Base-by-base conservation (phyloP, 2,888 invertebrate genomes). In the Xestia xanthographa region DNA sequence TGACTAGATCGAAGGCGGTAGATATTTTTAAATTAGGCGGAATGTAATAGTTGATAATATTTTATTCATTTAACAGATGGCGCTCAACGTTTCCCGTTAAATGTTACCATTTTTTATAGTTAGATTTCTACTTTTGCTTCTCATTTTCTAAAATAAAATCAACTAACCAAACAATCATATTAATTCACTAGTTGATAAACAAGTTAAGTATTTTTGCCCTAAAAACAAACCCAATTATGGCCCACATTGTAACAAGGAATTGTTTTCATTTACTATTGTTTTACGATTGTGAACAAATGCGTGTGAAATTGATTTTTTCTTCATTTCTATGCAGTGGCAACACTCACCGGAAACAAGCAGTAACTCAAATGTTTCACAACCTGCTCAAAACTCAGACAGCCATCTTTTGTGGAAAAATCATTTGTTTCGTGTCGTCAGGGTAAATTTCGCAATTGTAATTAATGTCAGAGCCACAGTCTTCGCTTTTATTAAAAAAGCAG, bases 391-490 rank as follows among this genome's bases (percentile, higher is more conserved):
- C 92, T 95, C 95, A 96, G 96, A 97, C 97, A 97, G 97, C 97
- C 98, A 98, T 98, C 97, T 97, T 98, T 97, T 97, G 97, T 97
- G 93, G 95, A 96, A 97, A 97, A 97, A 97, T 97, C 97, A 97
- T 97, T 97, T 97, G 97, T 97, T 97, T 97, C 97, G 97, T 97
- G 97, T 97, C 97, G 97, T 97, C 97, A 97, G 97, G 97, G 97
- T 97, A 97, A 97, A 97, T 97, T 98, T 97, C 97, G 97, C 97
- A 97, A 97, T 97, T 97, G 97, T 97, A 98, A 98, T 98, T 98
- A 98, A 98, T 98, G 98, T 98, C 98, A 98, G 98, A 98, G 97
- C 98, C 98, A 98, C 99, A 99, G 98, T 99, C 99, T 97, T 98
- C 99, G 96, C 98, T 99, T 97, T 97, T 99, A 97, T 97, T 99